Evolutionary conservation across 1,140 invertebrate genomes (phyloP).

Genomic region (Wiebesia pumilae): DNA sequence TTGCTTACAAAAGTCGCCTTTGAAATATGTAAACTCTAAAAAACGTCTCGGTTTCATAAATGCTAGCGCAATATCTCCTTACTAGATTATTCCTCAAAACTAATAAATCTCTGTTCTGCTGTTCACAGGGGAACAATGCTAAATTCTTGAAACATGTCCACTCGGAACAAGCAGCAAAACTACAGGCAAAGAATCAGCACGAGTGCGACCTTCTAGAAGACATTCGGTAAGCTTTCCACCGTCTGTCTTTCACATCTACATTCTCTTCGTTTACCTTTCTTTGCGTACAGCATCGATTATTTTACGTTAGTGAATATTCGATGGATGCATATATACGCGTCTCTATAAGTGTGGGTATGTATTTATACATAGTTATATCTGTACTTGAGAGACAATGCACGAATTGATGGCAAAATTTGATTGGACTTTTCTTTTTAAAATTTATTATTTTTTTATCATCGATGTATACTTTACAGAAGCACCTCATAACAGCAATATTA

Average conservation of each 20-base stretch:
- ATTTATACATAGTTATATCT: no score
- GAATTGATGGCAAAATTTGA: no score
- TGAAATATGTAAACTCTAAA: no score
- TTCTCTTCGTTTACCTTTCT: no score
- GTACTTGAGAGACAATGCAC: no score
- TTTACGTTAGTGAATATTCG: background rate
- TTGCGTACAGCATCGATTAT: conserved; percentile 8
- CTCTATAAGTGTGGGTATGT: no score
- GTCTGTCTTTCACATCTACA: background rate
- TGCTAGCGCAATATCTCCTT: background rate
- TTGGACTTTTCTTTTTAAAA: no score
- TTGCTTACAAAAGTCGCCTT: no score
- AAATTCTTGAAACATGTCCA: conserved; percentile 95
- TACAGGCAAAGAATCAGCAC: conserved; percentile 96
- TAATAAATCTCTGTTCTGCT: background rate
- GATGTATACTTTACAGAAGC: no score
- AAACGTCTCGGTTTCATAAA: no score
- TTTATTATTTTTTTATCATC: no score
- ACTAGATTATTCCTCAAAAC: background rate
- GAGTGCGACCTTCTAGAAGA: conserved; percentile 96
- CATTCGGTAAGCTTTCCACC: conserved; percentile 78
- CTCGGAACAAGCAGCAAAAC: conserved; percentile 92
- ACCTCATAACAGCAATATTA: no score
- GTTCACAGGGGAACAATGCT: conserved; percentile 87
- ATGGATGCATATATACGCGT: background rate